phyloP scores from a whole-genome alignment of 2,797 vertebrate species.

The Tamandua tetradactyla region DNA sequence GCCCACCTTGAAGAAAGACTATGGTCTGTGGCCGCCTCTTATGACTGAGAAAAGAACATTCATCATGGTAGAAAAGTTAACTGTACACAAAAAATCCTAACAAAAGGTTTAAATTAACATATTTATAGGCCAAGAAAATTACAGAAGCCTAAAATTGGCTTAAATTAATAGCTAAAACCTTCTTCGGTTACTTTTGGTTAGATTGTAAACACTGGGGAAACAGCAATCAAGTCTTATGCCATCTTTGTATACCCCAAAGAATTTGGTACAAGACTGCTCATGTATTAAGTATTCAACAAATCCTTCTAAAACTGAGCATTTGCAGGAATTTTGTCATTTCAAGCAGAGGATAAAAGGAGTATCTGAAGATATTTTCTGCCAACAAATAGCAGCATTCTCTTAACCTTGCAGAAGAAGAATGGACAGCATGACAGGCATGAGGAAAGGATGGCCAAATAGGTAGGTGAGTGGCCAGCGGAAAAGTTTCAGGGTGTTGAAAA shows the following conservation, averaged over 20 bases:
- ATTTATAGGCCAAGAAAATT: conserved; percentile 7
- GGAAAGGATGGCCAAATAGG: conserved; percentile 32
- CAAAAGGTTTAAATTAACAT: conserved; percentile 2
- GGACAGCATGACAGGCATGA: background rate
- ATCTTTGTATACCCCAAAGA: background rate
- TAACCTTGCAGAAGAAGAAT: conserved; percentile 43
- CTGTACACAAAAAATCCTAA: background rate
- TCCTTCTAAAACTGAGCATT: conserved; percentile 4
- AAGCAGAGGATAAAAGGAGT: background rate
- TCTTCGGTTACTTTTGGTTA: background rate
- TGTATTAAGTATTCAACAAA: background rate
- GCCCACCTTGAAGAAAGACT: background rate
- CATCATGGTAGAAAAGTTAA: background rate
- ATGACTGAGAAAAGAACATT: background rate
- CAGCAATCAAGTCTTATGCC: background rate
- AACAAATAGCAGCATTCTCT: conserved; percentile 28
- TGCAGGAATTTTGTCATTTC: background rate
- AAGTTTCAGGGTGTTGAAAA: conserved; percentile 3
- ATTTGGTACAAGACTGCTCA: background rate
- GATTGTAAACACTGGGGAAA: conserved; percentile 35
- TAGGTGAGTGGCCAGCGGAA: background rate
- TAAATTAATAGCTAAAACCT: background rate
- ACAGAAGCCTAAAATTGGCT: conserved; percentile 14
- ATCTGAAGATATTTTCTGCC: conserved; percentile 12
- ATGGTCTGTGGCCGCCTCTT: background rate